Evolutionary conservation across 1,140 invertebrate genomes (phyloP).

Genomic region (Macrocentrus cingulum): DNA sequence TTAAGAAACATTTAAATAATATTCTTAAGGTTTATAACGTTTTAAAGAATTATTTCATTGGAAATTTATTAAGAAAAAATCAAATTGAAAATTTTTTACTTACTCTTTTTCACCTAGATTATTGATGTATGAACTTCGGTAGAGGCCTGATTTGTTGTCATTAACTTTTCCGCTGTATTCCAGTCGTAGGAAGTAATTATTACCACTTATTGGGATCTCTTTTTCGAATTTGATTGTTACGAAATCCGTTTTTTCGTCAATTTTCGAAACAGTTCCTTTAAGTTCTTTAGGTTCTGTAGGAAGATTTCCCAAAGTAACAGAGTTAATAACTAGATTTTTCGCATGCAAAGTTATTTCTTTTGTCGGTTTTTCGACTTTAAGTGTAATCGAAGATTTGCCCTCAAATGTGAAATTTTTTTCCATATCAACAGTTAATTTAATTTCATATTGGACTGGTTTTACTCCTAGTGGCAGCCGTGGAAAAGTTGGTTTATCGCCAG

Average conservation of each 20-base stretch:
- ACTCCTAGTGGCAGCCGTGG: too few relatives aligned
- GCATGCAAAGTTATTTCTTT: neutral
- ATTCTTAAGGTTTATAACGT: too few relatives aligned
- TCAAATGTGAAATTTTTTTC: neutral
- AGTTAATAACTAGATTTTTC: too few relatives aligned
- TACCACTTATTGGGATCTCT: accelerated
- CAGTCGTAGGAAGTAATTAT: slow-evolving; percentile 23
- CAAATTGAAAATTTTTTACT: slow-evolving; percentile 23
- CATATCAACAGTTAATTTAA: neutral
- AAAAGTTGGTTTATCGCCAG: too few relatives aligned
- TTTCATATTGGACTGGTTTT: neutral
- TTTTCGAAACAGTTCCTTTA: too few relatives aligned
- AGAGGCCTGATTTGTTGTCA: slow-evolving; percentile 34
- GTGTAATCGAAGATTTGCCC: neutral
- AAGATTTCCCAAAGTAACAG: too few relatives aligned
- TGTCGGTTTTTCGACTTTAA: neutral
- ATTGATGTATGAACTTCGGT: slow-evolving; percentile 32
- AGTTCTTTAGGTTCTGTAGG: too few relatives aligned
- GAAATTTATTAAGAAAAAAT: neutral
- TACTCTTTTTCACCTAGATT: slow-evolving; percentile 22
- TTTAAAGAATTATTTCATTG: too few relatives aligned
- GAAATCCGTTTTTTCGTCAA: too few relatives aligned
- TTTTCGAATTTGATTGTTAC: neutral
- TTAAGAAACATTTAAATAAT: too few relatives aligned
- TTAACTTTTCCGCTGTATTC: slow-evolving; percentile 23